Evolutionary conservation across 2,113 vertebrate species (phyloP), one percentile per base, ranked within the genome.

Genomic region (Catharus minimus): DNA sequence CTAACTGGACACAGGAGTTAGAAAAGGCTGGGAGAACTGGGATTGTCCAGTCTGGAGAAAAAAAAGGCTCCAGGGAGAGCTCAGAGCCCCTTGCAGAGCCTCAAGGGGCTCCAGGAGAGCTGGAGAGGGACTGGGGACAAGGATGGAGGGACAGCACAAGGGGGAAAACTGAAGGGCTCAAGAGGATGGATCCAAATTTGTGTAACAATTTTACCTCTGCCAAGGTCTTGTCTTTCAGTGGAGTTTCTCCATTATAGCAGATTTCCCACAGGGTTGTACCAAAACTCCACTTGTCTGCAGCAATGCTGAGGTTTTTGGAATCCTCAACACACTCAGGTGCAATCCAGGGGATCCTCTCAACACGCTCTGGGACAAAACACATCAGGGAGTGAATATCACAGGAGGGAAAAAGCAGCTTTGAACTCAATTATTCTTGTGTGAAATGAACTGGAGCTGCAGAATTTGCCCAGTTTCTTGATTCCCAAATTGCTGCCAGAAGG

Each of bases 241-340:
- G 99, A 11, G 98, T 97, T 85, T 99, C 99, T 90, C 99, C 99
- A 19, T 99, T 98, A 15, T 99, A 99, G 95, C 99, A 99, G 95
- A 99, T 99, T 91, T 99, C 99, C 99, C 99, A 99, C 95, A 99
- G 98, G 0, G 99, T 99, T 46, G 99, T 99, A 11, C 99, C 99
- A 61, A 99, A 99, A 44, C 99, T 98, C 99, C 99, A 99, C 61
- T 99, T 99, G 36, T 99, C 99, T 8, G 99, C 99, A 11, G 99
- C 98, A 46, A 99, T 92, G 4, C 97, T 98, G 76, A 99, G 92
- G 69, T 98, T 98, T 27, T 98, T 97, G 26, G 96, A 90, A 76
- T 97, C 98, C 61, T 98, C 98, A 11, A 99, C 98, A 68, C 99
- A 99, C 92, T 99, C 99, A 0, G 99, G 99, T 38, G 99, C 99